Percentiles rank a stretch among this genome's conserved stretches.
These are phyloP conservation scores for Calyptomena viridis DNA, from an alignment of 2,113 vertebrate species.

Conservation along the genomic window DNA sequence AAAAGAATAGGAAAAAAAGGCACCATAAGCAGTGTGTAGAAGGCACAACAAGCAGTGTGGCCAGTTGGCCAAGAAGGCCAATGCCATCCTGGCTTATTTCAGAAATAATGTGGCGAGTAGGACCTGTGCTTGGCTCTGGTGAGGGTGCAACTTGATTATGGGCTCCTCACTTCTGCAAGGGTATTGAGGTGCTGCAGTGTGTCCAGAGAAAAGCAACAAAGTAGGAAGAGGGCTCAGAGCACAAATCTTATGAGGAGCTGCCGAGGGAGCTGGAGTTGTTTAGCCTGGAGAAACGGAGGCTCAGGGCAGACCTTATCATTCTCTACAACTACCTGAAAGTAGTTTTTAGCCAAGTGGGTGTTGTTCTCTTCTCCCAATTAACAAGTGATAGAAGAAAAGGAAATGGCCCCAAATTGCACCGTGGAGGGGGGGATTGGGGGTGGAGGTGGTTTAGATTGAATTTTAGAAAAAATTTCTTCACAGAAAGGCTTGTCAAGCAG, in stretches of 20 bases:
- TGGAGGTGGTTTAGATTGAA: not conserved
- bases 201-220: not conserved
- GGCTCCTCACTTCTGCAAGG: not conserved
- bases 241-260: not conserved
- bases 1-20: not conserved
- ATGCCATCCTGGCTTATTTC: not conserved
- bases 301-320: not conserved
- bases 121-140: too few species aligned
- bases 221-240: not conserved
- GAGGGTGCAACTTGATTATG: not conserved
- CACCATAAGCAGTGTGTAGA: not conserved
- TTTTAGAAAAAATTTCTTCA: not conserved
- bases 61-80: not conserved
- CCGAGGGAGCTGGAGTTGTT: not conserved
- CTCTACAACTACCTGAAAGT: not conserved
- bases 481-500: not conserved
- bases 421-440: too few species aligned
- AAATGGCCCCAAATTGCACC: not conserved
- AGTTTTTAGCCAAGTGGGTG: not conserved
- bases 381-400: not conserved
- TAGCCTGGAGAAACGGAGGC: not conserved
- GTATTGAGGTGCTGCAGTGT: accelerated
- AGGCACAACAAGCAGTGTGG: not conserved
- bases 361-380: not conserved
- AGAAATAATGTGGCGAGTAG: not conserved